Evolutionary conservation across 2,888 invertebrate species (phyloP).

Genomic region (Polia nebulosa): DNA sequence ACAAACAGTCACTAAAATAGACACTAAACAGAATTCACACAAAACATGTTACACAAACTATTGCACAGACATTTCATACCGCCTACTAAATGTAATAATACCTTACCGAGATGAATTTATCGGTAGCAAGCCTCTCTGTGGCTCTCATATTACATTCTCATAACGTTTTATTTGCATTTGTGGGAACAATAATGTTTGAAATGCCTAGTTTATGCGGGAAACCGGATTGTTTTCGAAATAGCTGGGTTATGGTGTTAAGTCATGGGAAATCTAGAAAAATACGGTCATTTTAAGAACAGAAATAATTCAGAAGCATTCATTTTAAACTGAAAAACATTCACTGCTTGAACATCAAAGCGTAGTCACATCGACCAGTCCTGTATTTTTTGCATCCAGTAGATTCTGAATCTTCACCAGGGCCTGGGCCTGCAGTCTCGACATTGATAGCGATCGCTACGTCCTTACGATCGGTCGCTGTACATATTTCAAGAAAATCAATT

Average conservation of each 20-base stretch:
- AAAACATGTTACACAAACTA: not conserved
- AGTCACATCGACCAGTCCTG: too few species aligned
- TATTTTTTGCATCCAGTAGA: too few species aligned
- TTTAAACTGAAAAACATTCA: too few species aligned
- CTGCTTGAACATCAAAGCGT: too few species aligned
- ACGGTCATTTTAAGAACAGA: not conserved
- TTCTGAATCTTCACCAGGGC: too few species aligned
- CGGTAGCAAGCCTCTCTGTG: conserved; percentile 29
- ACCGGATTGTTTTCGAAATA: conserved; percentile 22
- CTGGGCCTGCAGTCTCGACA: too few species aligned
- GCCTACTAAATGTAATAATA: conserved; percentile 55
- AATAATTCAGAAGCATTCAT: too few species aligned
- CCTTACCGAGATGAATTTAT: conserved; percentile 55
- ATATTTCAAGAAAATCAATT: too few species aligned
- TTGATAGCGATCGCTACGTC: too few species aligned
- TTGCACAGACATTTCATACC: conserved; percentile 25
- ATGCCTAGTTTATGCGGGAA: conserved; percentile 31
- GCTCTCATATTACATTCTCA: conserved; percentile 61
- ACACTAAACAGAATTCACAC: too few species aligned
- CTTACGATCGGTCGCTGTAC: too few species aligned
- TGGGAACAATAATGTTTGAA: conserved; percentile 41
- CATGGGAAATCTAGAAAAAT: not conserved
- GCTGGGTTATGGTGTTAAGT: not conserved
- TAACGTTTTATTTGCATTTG: conserved; percentile 62
- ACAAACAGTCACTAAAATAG: too few species aligned